Evolutionary conservation across 2,888 invertebrate species (phyloP), one percentile per base, ranked within the genome.

Genomic region (Pelosia muscerda): DNA sequence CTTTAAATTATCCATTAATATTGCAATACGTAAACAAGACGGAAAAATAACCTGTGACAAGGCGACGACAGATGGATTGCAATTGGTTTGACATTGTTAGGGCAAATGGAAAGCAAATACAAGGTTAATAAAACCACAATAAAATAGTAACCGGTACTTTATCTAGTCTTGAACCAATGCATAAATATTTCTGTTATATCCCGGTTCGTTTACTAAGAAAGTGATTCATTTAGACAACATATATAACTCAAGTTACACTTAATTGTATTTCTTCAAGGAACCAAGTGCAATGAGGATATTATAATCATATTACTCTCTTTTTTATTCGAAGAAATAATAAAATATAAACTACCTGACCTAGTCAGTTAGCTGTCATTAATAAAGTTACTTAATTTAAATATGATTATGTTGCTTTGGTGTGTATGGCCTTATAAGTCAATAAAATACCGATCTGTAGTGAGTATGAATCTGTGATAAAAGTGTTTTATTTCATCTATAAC

Each of bases 121-220:
- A 74, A 74, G 63, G 65, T 65, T 59, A 65, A 28, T 23, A 19
- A 59, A n/a, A 55, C 25, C 8, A 55, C 56, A 65, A 61, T 68
- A 59, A 26, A 65, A 34, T n/a, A 23, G 53, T n/a, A 26, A 57
- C 58, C 65, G 11, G 22, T 69, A n/a, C n/a, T n/a, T n/a, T n/a
- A 56, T 73, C 31, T 58, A 71, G 69, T 66, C 19, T 49, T 49
- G 34, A 66, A 58, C 55, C n/a, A 3, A 53, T 58, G 59, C 28
- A 63, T 65, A 58, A 13, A n/a, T 59, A 2, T 38, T 53, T n/a
- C 57, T 57, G 69, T 78, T 38, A 75, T 75, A 68, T 63, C 73
- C 75, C 69, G n/a, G 28, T 28, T 63, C 19, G 25, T 64, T 68
- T 75, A 58, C 71, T 25, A 31, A 62, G 68, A 64, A 80, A 69